Percentiles rank a stretch among this genome's conserved stretches.
These are phyloP conservation scores for Halisarca cf. caerulea DNA, from an alignment of 37 sponge, comb jelly and placozoan species.

Conservation along the genomic window DNA sequence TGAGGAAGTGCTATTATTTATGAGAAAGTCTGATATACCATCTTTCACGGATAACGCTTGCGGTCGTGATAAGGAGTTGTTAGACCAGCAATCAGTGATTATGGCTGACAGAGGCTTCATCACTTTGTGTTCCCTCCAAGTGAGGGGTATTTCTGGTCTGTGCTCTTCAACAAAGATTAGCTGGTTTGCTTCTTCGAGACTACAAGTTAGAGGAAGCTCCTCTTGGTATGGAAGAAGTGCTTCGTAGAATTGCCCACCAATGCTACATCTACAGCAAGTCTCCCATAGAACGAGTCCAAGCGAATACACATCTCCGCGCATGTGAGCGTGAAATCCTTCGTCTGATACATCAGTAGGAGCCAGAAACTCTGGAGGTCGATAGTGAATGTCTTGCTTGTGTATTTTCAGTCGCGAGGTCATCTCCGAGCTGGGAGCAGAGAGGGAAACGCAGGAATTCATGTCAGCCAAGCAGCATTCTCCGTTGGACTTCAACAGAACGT, in stretches of 20 bases:
- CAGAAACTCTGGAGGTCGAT: slow-evolving; percentile 54
- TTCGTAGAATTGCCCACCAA: slow-evolving; percentile 42
- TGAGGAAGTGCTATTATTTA: not conserved
- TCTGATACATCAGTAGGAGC: not conserved
- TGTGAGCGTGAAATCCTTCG: slow-evolving; percentile 26
- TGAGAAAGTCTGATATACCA: not conserved
- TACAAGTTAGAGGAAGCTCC: slow-evolving; percentile 15
- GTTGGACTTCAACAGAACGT: slow-evolving; percentile 44
- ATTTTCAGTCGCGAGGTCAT: not conserved
- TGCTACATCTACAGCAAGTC: slow-evolving; percentile 40
- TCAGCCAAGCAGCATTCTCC: slow-evolving; percentile 64
- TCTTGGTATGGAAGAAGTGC: slow-evolving; percentile 45
- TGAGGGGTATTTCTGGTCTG: slow-evolving; percentile 50
- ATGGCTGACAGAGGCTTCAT: not conserved
- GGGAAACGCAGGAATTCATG: not conserved
- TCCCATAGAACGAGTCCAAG: slow-evolving; percentile 72
- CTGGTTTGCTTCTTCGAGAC: slow-evolving; percentile 41
- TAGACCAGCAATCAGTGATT: not conserved
- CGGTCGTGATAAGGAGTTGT: not conserved
- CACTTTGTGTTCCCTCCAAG: slow-evolving; percentile 57
- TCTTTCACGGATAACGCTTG: not conserved
- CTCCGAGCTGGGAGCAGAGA: not conserved
- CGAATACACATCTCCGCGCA: slow-evolving; percentile 61
- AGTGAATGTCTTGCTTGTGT: not conserved
- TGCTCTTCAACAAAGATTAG: slow-evolving; percentile 14